A percentile compares a stretch with the other conserved stretches of the same genome.
Conservation (phyloP, 2,797 vertebrate species). For the Loris lydekkerianus region DNA sequence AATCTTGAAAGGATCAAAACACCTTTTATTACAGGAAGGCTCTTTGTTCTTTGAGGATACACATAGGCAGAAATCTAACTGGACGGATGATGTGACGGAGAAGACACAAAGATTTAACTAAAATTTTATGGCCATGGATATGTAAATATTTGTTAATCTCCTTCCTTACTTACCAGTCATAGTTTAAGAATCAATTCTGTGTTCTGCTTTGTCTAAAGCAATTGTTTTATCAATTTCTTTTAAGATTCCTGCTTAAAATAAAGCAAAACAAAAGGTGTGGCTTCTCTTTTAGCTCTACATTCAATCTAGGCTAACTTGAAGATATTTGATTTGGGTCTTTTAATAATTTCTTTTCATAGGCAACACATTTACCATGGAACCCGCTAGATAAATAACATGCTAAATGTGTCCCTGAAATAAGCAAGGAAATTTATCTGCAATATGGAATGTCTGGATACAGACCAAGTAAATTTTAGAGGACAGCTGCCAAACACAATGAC, state of each 20-base stretch:
- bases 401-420: slow-evolving; percentile 57
- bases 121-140: background rate
- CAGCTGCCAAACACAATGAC: slow-evolving; percentile 49
- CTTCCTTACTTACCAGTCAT: background rate
- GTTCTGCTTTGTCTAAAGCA: slow-evolving; percentile 43
- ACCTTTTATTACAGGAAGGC: background rate
- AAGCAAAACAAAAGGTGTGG: slow-evolving; percentile 8
- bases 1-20: slow-evolving; percentile 4
- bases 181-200: slow-evolving; percentile 46
- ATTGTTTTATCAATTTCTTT: slow-evolving; percentile 37
- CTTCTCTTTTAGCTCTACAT: slow-evolving; percentile 46
- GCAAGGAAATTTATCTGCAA: slow-evolving; percentile 57
- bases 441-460: slow-evolving; percentile 58
- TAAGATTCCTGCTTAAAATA: background rate
- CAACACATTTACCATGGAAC: slow-evolving; percentile 21
- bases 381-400: slow-evolving; percentile 45
- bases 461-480: slow-evolving; percentile 51
- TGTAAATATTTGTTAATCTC: slow-evolving; percentile 31
- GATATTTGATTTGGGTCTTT: slow-evolving; percentile 64
- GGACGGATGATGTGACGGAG: background rate
- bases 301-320: background rate
- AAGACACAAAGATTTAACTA: slow-evolving; percentile 14
- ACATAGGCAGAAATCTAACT: slow-evolving; percentile 2
- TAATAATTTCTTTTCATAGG: slow-evolving; percentile 71
- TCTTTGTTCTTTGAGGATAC: slow-evolving; percentile 33